phyloP scores from a whole-genome alignment of 2,113 vertebrate genomes.

The Channa maculata region DNA sequence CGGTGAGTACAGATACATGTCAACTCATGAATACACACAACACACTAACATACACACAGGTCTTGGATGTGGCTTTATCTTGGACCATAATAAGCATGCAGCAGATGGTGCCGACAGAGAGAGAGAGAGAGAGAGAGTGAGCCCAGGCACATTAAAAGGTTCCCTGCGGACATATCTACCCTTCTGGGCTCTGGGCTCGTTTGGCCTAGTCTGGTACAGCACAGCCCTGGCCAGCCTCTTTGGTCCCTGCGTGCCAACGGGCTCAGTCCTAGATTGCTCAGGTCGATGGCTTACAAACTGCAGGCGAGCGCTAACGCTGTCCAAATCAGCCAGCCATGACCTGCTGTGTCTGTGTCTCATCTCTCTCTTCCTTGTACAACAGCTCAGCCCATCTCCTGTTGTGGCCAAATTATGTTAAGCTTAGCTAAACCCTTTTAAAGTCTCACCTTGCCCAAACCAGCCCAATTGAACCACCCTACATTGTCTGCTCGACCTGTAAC shows the following conservation, averaged over 20 bases:
- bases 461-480: slow-evolving; percentile 2
- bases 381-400: slow-evolving; percentile 23
- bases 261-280: slow-evolving; percentile 54
- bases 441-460: slow-evolving; percentile 32
- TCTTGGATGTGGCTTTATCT: slow-evolving; percentile 74
- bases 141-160: slow-evolving; percentile 79
- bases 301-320: slow-evolving; percentile 38
- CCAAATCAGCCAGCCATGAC: slow-evolving; percentile 52
- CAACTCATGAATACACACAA: slow-evolving; percentile 8
- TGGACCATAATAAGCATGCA: slow-evolving; percentile 70
- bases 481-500: background rate
- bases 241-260: slow-evolving; percentile 37
- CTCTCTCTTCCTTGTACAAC: slow-evolving; percentile 19
- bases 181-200: slow-evolving; percentile 65
- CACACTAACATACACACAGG: slow-evolving; percentile 24
- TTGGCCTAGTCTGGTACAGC: slow-evolving; percentile 51
- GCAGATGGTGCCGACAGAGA: slow-evolving; percentile 80
- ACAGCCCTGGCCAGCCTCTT: slow-evolving; percentile 52
- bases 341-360: slow-evolving; percentile 46
- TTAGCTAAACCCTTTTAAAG: slow-evolving; percentile 33
- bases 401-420: slow-evolving; percentile 25
- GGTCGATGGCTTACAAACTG: slow-evolving; percentile 50
- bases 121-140: slow-evolving; percentile 52
- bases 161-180: slow-evolving; percentile 71
- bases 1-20: slow-evolving; percentile 13